These are phyloP conservation scores for Chauna torquata DNA, from an alignment of 2,113 vertebrate genomes.

Conservation along the genomic window DNA sequence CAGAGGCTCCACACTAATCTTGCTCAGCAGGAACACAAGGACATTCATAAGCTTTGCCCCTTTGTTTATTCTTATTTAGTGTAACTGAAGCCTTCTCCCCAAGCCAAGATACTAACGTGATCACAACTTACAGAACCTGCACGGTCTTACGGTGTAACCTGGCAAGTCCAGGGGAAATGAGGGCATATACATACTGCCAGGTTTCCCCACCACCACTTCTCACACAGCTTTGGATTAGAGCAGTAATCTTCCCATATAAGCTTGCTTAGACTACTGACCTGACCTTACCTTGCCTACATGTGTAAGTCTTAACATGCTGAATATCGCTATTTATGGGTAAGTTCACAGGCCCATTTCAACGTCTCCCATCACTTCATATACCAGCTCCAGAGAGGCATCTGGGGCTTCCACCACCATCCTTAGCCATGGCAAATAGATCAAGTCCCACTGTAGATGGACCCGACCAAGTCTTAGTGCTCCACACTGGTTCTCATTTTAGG, in stretches of 20 bases:
- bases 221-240: conserved; percentile 29
- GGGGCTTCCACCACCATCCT: not conserved
- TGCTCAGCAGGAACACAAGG: not conserved
- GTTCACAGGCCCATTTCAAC: fast-evolving
- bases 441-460: not conserved
- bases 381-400: not conserved
- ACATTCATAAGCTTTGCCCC: conserved; percentile 57
- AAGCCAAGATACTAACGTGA: not conserved
- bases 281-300: not conserved
- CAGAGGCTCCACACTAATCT: too few species aligned
- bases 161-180: not conserved
- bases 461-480: not conserved
- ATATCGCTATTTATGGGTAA: not conserved
- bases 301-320: not conserved
- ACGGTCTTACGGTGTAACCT: not conserved
- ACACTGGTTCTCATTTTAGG: fast-evolving
- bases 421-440: not conserved
- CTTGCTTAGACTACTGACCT: conserved; percentile 15
- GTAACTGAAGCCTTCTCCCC: not conserved
- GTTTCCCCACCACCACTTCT: not conserved
- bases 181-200: not conserved
- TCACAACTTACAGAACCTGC: not conserved
- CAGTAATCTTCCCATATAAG: conserved; percentile 20
- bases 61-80: conserved; percentile 16
- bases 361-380: fast-evolving